Evolutionary conservation across 2,888 invertebrate species (phyloP), one percentile per base, ranked within the genome.

Genomic region (Sabellastarte sp.): DNA sequence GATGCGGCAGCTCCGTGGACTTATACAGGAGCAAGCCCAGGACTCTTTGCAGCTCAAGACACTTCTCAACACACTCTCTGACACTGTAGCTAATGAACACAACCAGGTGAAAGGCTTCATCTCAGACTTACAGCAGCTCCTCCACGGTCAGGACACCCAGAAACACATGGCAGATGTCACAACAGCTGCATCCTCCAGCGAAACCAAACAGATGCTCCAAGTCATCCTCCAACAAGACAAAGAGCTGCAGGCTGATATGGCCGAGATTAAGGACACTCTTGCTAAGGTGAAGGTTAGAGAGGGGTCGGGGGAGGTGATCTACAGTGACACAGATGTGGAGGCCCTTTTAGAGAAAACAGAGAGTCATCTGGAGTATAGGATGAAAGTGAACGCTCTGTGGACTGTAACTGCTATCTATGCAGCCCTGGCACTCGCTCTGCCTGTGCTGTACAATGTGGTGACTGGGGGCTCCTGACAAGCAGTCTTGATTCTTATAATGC

Each of bases 1-100:
- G 73, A 89, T 89, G 88, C 86, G 87, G 15, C 89, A 90, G 78
- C 86, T 90, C 61, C 84, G 87, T 0, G 87, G 87, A 3, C 86
- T 89, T 84, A 87, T 89, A 79, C 85, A 85, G 56, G 69, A 74
- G 28, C 75, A 77, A 32, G 68, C 74, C 3, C 73, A 50, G 20
- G 67, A 67, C 26, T 63, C 65, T 31, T 32, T 55, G 24, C 70
- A 66, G 63, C 28, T 68, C 50, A 61, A 68, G 32, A 57, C 51
- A n/a, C 26, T 69, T 5, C 65, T 71, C 10, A 55, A 53, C 5
- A 50, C 65, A 53, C 57, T 72, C 28, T 63, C 72, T 10, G 63
- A 65, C 15, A 61, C 69, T 2, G 64, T 67, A 63, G 58, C 59
- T 5, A 58, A 32, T 3, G 69, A 72, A 33, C 65, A 77, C 41